A percentile compares a stretch with the other conserved stretches of the same genome.
Conservation (phyloP, 2,113 vertebrate species). For the Promerops cafer region DNA sequence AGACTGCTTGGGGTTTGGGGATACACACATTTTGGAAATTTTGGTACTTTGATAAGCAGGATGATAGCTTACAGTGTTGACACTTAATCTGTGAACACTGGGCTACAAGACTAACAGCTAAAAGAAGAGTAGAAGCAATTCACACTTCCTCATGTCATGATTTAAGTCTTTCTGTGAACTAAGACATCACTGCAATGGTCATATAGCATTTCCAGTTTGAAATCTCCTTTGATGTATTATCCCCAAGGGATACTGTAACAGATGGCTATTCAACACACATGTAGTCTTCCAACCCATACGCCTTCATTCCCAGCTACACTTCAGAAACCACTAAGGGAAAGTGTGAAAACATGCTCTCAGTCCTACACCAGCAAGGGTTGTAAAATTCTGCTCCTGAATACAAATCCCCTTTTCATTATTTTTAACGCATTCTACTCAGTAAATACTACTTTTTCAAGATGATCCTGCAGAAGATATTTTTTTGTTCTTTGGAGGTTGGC, state of each 20-base stretch:
- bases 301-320: not conserved
- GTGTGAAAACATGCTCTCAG: not conserved
- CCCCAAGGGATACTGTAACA: not conserved
- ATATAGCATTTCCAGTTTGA: slow-evolving; percentile 6
- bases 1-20: not conserved
- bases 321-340: not conserved
- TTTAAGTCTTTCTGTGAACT: not conserved
- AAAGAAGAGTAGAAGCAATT: not conserved
- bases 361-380: not conserved
- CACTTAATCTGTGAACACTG: not conserved
- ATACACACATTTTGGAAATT: not conserved
- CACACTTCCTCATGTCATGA: not conserved
- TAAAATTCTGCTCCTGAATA: not conserved
- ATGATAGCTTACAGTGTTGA: not conserved
- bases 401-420: not conserved
- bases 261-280: slow-evolving; percentile 1
- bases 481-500: not conserved
- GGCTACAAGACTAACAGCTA: not conserved
- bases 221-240: not conserved
- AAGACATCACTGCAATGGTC: not conserved
- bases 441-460: not conserved
- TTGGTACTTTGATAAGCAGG: not conserved
- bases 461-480: not conserved
- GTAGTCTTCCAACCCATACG: not conserved
- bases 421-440: not conserved